phyloP scores from a whole-genome alignment of 2,888 invertebrate species.

The Vannuccia rotundouncinata region DNA sequence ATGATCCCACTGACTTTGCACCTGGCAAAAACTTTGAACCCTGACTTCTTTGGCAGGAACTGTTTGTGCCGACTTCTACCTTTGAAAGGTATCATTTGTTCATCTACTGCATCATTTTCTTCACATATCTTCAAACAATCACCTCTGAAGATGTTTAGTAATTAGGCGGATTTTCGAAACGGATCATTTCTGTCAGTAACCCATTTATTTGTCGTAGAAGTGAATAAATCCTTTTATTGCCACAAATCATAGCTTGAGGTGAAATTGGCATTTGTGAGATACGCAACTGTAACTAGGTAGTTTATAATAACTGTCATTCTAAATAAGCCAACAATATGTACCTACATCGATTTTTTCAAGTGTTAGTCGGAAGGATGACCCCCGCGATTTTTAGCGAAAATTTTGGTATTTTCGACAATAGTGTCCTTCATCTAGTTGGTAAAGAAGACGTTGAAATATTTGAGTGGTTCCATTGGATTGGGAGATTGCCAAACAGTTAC shows the following conservation, averaged over 20 bases:
- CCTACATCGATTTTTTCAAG: neutral
- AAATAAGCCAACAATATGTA: neutral
- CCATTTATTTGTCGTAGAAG: conserved; percentile 40
- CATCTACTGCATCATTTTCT: conserved; percentile 40
- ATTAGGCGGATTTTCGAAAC: conserved; percentile 42
- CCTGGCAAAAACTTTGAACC: conserved; percentile 40
- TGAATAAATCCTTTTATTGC: conserved; percentile 39
- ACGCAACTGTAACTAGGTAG: neutral
- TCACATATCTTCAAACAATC: conserved; percentile 32
- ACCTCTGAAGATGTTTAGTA: conserved; percentile 36
- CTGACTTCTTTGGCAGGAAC: conserved; percentile 41
- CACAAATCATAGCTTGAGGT: conserved; percentile 23
- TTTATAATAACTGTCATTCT: conserved; percentile 10
- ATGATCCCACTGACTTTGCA: conserved; percentile 36
- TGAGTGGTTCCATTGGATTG: conserved; percentile 14
- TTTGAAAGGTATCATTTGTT: conserved; percentile 41
- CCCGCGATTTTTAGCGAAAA: neutral
- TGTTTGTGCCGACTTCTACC: conserved; percentile 39
- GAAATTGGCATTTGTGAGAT: conserved; percentile 25
- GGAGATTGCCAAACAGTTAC: neutral
- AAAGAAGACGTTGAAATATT: conserved; percentile 27
- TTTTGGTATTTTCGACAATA: conserved; percentile 2
- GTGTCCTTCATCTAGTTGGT: neutral
- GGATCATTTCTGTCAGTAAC: conserved; percentile 34
- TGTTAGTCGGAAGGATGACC: conserved; percentile 21